These are phyloP conservation scores for Haliclona indistincta DNA, from an alignment of 37 sponge, comb jelly and placozoan genomes.

Conservation along the genomic window DNA sequence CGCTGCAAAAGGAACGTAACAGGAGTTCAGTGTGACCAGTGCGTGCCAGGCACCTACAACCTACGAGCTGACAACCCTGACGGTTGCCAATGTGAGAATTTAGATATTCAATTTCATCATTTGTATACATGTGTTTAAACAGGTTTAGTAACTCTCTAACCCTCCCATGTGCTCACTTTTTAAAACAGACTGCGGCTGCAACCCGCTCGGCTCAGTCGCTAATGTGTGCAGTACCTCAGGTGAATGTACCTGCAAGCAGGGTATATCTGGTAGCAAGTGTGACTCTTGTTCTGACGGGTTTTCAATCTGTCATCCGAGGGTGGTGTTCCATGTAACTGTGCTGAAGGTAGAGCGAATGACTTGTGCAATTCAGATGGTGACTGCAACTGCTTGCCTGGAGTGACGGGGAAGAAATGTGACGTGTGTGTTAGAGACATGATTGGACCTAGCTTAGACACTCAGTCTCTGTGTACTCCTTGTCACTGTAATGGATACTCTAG, in stretches of 20 bases:
- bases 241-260: slow-evolving; percentile 30
- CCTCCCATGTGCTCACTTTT: too few relatives aligned
- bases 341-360: slow-evolving; percentile 16
- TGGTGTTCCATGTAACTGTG: slow-evolving; percentile 67
- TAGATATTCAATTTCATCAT: neutral
- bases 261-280: slow-evolving; percentile 48
- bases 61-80: slow-evolving; percentile 4
- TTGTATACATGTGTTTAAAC: neutral
- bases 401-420: slow-evolving; percentile 52
- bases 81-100: slow-evolving; percentile 9
- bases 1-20: neutral
- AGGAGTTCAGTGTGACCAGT: neutral
- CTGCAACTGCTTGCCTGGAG: slow-evolving; percentile 39
- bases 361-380: slow-evolving; percentile 38
- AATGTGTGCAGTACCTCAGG: slow-evolving; percentile 7
- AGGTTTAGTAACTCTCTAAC: too few relatives aligned
- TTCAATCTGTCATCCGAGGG: slow-evolving; percentile 18
- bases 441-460: slow-evolving; percentile 33
- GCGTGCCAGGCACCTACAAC: neutral
- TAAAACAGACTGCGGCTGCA: slow-evolving; percentile 27
- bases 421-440: slow-evolving; percentile 30
- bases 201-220: slow-evolving; percentile 5
- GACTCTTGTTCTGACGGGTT: slow-evolving; percentile 40
- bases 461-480: slow-evolving; percentile 47
- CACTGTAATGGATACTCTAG: slow-evolving; percentile 79